Percentiles rank a stretch among this genome's conserved stretches.
Conservation (phyloP, 2,888 invertebrate species). For the Oscheius sp. region DNA sequence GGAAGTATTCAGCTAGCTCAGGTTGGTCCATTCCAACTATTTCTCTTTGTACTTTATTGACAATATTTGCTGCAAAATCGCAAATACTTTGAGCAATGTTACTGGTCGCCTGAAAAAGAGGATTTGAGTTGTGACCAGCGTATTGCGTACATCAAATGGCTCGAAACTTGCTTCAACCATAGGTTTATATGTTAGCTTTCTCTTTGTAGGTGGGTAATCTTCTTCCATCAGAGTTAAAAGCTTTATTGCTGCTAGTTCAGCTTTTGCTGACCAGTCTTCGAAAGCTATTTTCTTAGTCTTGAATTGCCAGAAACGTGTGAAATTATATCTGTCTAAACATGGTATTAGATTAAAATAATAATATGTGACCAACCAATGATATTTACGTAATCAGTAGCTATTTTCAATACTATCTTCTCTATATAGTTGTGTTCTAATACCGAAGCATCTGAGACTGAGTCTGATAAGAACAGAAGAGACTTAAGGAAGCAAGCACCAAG, state of each 20-base stretch:
- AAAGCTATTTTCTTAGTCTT: neutral
- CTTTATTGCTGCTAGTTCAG: neutral
- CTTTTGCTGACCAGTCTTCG: neutral
- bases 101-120: constrained; percentile 1
- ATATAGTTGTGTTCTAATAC: neutral
- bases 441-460: neutral
- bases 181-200: too few relatives aligned
- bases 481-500: neutral
- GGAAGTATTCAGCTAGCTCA: neutral
- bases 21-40: neutral
- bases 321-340: constrained; percentile 10
- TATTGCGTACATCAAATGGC: neutral
- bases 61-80: neutral
- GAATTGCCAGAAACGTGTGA: neutral
- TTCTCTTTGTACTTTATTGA: neutral
- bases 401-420: neutral
- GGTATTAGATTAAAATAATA: neutral
- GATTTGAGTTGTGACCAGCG: neutral
- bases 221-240: neutral
- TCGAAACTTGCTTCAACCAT: neutral
- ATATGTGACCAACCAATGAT: neutral
- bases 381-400: constrained; percentile 5
- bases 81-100: constrained; percentile 1
- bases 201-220: too few relatives aligned
- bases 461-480: neutral